phyloP scores from a whole-genome alignment of 2,113 vertebrate genomes.

The Austrofundulus limnaeus region DNA sequence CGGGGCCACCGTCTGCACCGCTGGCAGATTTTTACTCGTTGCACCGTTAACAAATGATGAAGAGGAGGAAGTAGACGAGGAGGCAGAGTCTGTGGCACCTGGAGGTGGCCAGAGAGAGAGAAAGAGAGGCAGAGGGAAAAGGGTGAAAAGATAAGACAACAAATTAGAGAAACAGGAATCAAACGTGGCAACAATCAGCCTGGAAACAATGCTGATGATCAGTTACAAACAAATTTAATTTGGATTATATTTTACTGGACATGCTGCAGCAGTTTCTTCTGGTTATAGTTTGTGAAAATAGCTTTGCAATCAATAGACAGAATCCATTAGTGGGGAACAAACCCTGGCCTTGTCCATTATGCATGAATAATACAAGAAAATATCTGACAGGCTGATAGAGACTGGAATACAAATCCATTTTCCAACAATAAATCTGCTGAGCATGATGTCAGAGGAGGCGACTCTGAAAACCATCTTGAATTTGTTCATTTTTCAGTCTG shows the following conservation, averaged over 20 bases:
- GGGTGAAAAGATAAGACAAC: conserved; percentile 3
- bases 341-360: conserved; percentile 45
- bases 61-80: conserved; percentile 94
- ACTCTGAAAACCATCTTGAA: conserved; percentile 1
- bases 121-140: neutral
- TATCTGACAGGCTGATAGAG: conserved; percentile 27
- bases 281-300: conserved; percentile 63
- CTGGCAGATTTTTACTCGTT: conserved; percentile 98
- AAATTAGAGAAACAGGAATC: conserved; percentile 3
- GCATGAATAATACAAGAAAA: conserved; percentile 34
- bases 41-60: conserved; percentile 98
- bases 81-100: conserved; percentile 96
- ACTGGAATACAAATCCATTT: conserved; percentile 34
- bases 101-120: too few species aligned
- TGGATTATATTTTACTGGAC: conserved; percentile 42
- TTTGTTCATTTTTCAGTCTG: neutral
- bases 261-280: conserved; percentile 43
- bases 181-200: conserved; percentile 9
- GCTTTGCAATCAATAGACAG: conserved; percentile 63
- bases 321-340: conserved; percentile 50
- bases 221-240: conserved; percentile 47
- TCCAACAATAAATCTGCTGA: conserved; percentile 25
- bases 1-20: conserved; percentile 96
- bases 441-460: conserved; percentile 9
- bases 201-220: conserved; percentile 29